Percentiles rank a stretch among this genome's conserved stretches.
These are phyloP conservation scores for Lampropteryx suffumata DNA, from an alignment of 2,888 invertebrate genomes.

Conservation along the genomic window DNA sequence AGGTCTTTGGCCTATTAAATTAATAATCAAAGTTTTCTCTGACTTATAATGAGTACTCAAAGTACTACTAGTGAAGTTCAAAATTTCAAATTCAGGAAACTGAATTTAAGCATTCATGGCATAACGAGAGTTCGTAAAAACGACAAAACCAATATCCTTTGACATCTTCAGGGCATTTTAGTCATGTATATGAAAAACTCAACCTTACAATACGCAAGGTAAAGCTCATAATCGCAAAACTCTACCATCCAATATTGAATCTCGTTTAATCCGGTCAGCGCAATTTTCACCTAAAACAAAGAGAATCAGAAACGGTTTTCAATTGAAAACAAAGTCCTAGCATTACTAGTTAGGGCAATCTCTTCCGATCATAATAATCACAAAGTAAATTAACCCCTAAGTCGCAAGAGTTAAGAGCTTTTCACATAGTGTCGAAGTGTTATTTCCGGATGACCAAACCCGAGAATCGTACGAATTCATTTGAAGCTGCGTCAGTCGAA, in stretches of 20 bases:
- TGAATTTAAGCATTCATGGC: too few species aligned
- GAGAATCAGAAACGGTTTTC: constrained; percentile 16
- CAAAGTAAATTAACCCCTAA: constrained; percentile 9
- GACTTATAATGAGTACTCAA: too few species aligned
- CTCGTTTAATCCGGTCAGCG: constrained; percentile 6
- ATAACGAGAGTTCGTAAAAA: constrained; percentile 59
- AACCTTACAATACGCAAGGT: constrained; percentile 6
- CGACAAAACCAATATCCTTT: constrained; percentile 59
- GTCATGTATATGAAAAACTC: constrained; percentile 31
- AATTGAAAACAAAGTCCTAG: constrained; percentile 13
- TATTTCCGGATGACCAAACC: constrained; percentile 1
- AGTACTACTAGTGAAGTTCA: too few species aligned
- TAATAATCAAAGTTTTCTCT: too few species aligned
- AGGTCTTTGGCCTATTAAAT: too few species aligned
- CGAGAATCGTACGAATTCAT: constrained; percentile 3
- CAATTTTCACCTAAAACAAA: constrained; percentile 17
- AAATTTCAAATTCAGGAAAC: too few species aligned
- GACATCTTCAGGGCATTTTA: constrained; percentile 54
- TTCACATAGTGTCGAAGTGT: not conserved
- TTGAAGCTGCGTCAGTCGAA: constrained; percentile 4
- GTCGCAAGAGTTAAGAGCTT: constrained; percentile 10
- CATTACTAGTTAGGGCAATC: constrained; percentile 7
- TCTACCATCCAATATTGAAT: constrained; percentile 13
- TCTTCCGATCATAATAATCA: not conserved
- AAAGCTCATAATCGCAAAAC: not conserved